These are phyloP conservation scores for Silvanus unidentatus DNA, from an alignment of 2,888 invertebrate species.

Conservation along the genomic window DNA sequence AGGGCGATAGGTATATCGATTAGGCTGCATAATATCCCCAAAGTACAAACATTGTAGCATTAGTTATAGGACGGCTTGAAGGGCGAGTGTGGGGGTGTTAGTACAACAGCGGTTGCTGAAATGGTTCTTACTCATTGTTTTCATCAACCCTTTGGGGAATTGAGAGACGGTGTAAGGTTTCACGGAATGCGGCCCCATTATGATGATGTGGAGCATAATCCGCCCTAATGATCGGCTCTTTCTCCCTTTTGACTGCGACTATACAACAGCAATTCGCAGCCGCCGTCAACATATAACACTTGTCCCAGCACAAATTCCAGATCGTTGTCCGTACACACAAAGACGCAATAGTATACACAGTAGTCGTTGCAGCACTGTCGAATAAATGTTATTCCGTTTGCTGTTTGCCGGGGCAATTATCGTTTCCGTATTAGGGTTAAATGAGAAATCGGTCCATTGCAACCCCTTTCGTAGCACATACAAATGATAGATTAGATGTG, in stretches of 20 bases:
- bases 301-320: slow-evolving; percentile 3
- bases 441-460: slow-evolving; percentile 25
- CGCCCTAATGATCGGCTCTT: slow-evolving; percentile 23
- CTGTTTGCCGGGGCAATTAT: slow-evolving; percentile 36
- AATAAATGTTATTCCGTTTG: slow-evolving; percentile 39
- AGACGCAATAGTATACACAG: neutral
- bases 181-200: slow-evolving; percentile 26
- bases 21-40: neutral
- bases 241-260: slow-evolving; percentile 1
- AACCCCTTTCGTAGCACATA: slow-evolving; percentile 31
- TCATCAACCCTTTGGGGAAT: slow-evolving; percentile 30
- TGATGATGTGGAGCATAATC: slow-evolving; percentile 17
- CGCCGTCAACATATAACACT: slow-evolving; percentile 1
- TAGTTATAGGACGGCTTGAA: no score
- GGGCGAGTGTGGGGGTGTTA: no score
- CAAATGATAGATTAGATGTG: slow-evolving; percentile 40
- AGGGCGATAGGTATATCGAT: slow-evolving; percentile 3
- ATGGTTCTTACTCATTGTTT: slow-evolving; percentile 31
- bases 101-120: slow-evolving; percentile 16
- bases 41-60: no score
- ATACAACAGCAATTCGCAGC: neutral
- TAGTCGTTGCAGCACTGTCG: slow-evolving; percentile 6
- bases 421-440: slow-evolving; percentile 42
- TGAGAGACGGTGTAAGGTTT: slow-evolving; percentile 30
- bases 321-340: slow-evolving; percentile 5